Evolutionary conservation across 1,140 invertebrate species (phyloP).

Genomic region (Zaprionus vittiger): DNA sequence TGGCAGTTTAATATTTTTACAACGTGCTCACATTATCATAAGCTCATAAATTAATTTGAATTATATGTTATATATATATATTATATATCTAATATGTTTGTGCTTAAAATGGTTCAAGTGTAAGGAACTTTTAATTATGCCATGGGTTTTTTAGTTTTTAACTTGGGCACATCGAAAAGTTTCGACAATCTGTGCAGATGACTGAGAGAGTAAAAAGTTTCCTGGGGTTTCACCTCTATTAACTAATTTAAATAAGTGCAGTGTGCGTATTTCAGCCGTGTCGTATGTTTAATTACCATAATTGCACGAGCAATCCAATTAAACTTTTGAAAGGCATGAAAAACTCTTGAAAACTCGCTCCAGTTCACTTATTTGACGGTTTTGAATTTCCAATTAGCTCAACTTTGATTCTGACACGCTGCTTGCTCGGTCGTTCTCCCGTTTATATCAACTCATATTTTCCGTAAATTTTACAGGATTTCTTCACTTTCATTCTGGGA

Average conservation of each 20-base stretch:
- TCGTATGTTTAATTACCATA: constrained; percentile 62
- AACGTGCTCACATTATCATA: constrained; percentile 23
- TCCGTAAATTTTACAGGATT: not conserved
- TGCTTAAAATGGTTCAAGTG: not conserved
- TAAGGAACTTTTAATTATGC: constrained; percentile 1
- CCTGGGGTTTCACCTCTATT: constrained; percentile 16
- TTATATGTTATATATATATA: too few species aligned
- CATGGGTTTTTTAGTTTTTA: not conserved
- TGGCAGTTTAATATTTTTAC: constrained; percentile 29
- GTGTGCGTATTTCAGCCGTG: constrained; percentile 23
- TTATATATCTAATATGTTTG: too few species aligned
- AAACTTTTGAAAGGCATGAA: constrained; percentile 46
- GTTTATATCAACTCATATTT: not conserved
- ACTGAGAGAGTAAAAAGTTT: constrained; percentile 16
- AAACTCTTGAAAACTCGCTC: constrained; percentile 41
- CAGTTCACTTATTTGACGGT: constrained; percentile 58
- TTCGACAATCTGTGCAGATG: not conserved
- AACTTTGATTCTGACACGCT: constrained; percentile 25
- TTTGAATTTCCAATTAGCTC: constrained; percentile 60
- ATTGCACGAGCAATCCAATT: constrained; percentile 59
- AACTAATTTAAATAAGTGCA: constrained; percentile 39
- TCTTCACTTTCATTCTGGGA: not conserved
- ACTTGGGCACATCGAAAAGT: not conserved
- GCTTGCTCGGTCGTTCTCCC: not conserved
- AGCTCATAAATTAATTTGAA: constrained; percentile 24